Evolutionary conservation across 2,888 invertebrate species (phyloP).

Genomic region (Platerodrilus igneus): DNA sequence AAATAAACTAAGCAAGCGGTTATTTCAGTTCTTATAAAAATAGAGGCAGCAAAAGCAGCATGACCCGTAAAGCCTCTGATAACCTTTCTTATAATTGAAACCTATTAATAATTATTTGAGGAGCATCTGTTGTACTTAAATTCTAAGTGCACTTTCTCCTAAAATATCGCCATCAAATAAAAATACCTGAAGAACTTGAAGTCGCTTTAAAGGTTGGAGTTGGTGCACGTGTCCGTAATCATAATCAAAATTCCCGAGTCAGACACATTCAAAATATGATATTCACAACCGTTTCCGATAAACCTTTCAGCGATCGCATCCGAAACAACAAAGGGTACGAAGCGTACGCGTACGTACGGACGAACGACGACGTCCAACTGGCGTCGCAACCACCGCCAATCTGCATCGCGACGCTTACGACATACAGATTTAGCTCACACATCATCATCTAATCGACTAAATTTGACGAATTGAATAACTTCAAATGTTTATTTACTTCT

Average conservation of each 20-base stretch:
- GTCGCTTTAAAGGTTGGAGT: conserved; percentile 80
- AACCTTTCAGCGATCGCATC: conserved; percentile 20
- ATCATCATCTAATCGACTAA: conserved; percentile 40
- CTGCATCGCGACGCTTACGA: conserved; percentile 33
- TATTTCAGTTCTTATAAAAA: too few species aligned
- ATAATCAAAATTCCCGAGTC: conserved; percentile 22
- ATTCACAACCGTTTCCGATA: conserved; percentile 15
- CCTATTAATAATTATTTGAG: too few species aligned
- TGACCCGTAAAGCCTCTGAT: too few species aligned
- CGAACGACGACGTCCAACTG: conserved; percentile 20
- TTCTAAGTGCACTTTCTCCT: conserved; percentile 6
- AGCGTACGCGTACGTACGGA: too few species aligned
- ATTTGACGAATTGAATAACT: conserved; percentile 39
- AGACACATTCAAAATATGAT: conserved; percentile 16
- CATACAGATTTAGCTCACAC: conserved; percentile 41
- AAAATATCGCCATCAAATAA: conserved; percentile 10
- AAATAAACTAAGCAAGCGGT: too few species aligned
- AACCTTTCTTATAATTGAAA: too few species aligned
- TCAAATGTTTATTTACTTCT: conserved; percentile 23
- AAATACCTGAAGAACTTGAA: conserved; percentile 67
- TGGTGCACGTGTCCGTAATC: conserved; percentile 33
- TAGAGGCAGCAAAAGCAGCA: too few species aligned
- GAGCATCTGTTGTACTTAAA: too few species aligned
- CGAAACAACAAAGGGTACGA: conserved; percentile 19
- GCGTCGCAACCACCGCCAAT: conserved; percentile 34